These are phyloP conservation scores for Eudyptes chrysolophus DNA, from an alignment of 2,113 vertebrate species.

Conservation along the genomic window DNA sequence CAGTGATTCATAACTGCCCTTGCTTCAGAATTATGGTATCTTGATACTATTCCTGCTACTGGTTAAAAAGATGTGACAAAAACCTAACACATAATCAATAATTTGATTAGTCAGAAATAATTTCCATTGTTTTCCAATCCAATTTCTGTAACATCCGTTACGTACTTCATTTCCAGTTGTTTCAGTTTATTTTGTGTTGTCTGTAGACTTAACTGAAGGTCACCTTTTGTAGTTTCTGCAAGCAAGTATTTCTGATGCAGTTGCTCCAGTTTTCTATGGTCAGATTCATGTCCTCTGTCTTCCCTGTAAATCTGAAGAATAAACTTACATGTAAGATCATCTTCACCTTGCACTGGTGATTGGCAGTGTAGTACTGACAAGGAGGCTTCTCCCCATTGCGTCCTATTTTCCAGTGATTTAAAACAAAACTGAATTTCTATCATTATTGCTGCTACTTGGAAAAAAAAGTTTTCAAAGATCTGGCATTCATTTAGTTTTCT, in stretches of 20 bases:
- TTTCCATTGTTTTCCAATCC: neutral
- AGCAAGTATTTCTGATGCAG: slow-evolving; percentile 87
- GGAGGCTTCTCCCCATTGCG: neutral
- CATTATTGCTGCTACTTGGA: neutral
- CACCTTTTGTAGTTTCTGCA: slow-evolving; percentile 85
- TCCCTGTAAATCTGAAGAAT: slow-evolving; percentile 82
- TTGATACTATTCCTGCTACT: neutral
- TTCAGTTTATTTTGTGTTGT: slow-evolving; percentile 85
- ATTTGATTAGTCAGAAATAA: neutral
- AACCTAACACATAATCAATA: neutral
- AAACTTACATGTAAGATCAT: neutral
- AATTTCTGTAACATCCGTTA: neutral
- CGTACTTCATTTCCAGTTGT: slow-evolving; percentile 90
- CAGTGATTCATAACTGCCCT: neutral
- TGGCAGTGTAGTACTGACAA: neutral
- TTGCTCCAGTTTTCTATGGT: slow-evolving; percentile 85
- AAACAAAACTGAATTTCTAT: neutral
- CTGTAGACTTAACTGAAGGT: slow-evolving; percentile 84
- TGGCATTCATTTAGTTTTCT: neutral
- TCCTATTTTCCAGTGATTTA: neutral
- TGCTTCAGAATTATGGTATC: neutral
- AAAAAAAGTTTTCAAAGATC: neutral
- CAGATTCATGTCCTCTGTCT: slow-evolving; percentile 75
- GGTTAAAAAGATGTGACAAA: neutral
- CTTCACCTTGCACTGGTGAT: neutral